These are phyloP conservation scores for Myzus persicae DNA, from an alignment of 1,140 invertebrate species.

Conservation along the genomic window DNA sequence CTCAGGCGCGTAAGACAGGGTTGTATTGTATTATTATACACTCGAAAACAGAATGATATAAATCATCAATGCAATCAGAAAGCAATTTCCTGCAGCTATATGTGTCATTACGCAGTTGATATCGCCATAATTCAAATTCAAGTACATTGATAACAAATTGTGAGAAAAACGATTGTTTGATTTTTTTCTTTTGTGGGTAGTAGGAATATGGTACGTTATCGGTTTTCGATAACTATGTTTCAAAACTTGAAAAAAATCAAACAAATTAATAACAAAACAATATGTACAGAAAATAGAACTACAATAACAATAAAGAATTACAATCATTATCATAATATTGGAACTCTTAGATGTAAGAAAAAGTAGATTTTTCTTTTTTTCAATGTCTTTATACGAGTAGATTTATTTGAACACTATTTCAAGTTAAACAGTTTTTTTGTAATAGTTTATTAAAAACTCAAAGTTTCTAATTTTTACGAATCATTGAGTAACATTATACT, in stretches of 20 bases:
- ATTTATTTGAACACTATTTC: no score
- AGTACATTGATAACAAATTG: background rate
- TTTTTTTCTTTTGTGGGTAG: background rate
- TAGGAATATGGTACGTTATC: background rate
- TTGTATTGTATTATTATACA: background rate
- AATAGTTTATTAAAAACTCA: no score
- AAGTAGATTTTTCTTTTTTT: no score
- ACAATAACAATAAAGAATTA: background rate
- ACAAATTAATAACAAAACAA: background rate
- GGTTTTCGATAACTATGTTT: background rate
- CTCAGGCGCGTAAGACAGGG: background rate
- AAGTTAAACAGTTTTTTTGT: no score
- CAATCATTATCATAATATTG: background rate
- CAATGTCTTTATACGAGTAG: no score
- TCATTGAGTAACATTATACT: no score
- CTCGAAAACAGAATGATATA: background rate
- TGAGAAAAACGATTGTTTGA: background rate
- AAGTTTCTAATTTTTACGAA: no score
- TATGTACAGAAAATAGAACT: background rate
- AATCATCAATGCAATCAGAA: background rate
- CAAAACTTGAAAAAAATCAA: background rate
- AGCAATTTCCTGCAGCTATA: background rate
- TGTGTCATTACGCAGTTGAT: background rate
- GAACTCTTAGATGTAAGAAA: no score
- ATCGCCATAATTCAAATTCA: background rate